phyloP scores from a whole-genome alignment of 1,140 invertebrate genomes.

The Heliconius eleuchia region DNA sequence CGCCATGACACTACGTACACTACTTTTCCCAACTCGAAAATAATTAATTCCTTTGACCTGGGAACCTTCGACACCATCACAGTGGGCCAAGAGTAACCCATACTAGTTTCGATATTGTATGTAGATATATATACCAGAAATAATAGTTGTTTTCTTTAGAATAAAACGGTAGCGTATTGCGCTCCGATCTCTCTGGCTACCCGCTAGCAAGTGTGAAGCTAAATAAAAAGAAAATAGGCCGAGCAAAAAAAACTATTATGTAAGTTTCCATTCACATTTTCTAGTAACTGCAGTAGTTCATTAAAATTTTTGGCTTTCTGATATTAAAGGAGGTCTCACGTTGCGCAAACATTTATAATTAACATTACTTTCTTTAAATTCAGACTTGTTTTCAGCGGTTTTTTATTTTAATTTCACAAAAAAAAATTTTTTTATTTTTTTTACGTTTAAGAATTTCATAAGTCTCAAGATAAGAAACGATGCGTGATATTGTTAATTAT shows the following conservation, averaged over 20 bases:
- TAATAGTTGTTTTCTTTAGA: no score
- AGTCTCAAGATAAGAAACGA: not conserved
- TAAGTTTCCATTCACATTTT: not conserved
- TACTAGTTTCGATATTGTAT: no score
- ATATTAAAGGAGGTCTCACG: not conserved
- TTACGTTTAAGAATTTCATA: not conserved
- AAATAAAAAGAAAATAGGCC: not conserved
- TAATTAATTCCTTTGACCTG: no score
- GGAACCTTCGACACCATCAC: no score
- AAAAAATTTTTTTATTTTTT: not conserved
- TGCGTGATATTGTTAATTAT: not conserved
- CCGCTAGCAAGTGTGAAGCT: no score
- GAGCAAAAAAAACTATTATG: not conserved
- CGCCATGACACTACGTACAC: no score
- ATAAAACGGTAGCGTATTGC: no score
- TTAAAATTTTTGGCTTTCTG: conserved; percentile 12
- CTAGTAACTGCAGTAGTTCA: not conserved
- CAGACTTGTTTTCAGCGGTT: conserved; percentile 1
- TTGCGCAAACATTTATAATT: conserved; percentile 5
- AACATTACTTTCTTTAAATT: conserved; percentile 6
- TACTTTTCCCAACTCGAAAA: no score
- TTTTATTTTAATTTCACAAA: not conserved
- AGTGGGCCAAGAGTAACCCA: no score
- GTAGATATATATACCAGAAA: no score
- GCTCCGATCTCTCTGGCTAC: no score